Evolutionary conservation across 2,113 vertebrate species (phyloP), one percentile per base, ranked within the genome.

Genomic region (Poecile atricapillus): DNA sequence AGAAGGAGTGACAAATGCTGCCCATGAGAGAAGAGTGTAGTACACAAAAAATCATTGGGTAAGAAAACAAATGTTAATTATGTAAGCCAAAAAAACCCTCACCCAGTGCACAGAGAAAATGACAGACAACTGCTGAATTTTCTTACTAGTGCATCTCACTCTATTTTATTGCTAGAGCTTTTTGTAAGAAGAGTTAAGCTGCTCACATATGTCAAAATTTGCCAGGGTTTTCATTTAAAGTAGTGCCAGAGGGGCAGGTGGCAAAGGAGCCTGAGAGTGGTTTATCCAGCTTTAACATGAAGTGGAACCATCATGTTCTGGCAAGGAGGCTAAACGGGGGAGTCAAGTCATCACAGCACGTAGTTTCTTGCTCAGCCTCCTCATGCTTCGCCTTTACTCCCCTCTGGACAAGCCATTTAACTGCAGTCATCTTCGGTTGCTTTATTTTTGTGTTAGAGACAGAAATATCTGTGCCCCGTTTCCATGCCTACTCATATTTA

Each of bases 401-500:
- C n/a, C 73, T 58, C 91, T 71, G 76, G 89, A 92, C 80, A 93
- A 96, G 77, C 22, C 68, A 84, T 68, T 91, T 92, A 81, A 78
- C 70, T 24, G 22, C 90, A 93, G 77, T 89, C 73, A 68, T 94
- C 83, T 76, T 82, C 43, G 78, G 89, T 27, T 89, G 64, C 69
- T 77, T 94, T 91, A 75, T 94, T 94, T 94, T 87, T 93, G 65
- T 96, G 91, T 79, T 79, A 84, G 80, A 93, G 86, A 87, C 91
- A 95, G 77, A 94, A 96, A 95, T 94, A 96, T 92, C 94, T 47
- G 41, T 91, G 86, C 89, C 79, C 89, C 4, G 81, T 95, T 96
- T 93, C 95, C 93, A 95, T 96, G 94, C 95, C 96, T 96, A 95
- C 96, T 94, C 91, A 64, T 89, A 90, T 96, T 80, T 93, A 92